Base-by-base conservation (phyloP, 2,797 vertebrate genomes). In the Gila robusta region DNA sequence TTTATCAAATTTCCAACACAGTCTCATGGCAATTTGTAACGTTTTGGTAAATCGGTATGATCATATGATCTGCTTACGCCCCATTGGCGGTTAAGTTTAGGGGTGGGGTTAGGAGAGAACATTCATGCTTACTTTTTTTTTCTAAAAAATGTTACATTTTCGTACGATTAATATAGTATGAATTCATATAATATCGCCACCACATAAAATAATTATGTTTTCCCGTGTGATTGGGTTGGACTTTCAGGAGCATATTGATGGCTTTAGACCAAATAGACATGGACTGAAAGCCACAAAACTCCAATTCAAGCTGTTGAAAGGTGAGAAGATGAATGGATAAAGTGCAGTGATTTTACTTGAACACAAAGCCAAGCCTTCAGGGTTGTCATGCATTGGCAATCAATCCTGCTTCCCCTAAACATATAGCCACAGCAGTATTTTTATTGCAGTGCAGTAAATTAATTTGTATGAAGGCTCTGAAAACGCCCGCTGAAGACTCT, bases 281-380 rank as follows among this genome's bases (percentile, higher is more conserved):
- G 19, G 44, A 81, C 39, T 80, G 47, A 81, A 70, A 54, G 11
- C 64, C 44, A 52, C 39, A 54, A 81, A 81, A 54, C 44, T 67
- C 28, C 64, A 8, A 49, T 71, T 85, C 52, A n/a, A 62, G 56
- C 66, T 69, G 52, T n/a, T 72, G 66, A 79, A 79, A 79, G 54
- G 90, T 86, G 85, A 88, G 87, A 86, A 81, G 76, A 81, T 84
- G 67, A 67, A 88, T 87, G 76, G 88, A 86, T 88, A 88, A 90
- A 88, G 32, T 87, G 86, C 84, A 79, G 49, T 83, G 76, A 86
- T 82, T 90, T 82, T 71, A 59, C 67, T 72, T 62, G 32, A 71
- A 71, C 62, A 77, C 72, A 67, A 49, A 84, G 82, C 76, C 83
- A 85, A 79, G 67, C 83, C 76, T 70, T 79, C 64, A 37, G 83